Evolutionary conservation across 2,113 vertebrate genomes (phyloP), one percentile per base, ranked within the genome.

Genomic region (Macrotus californicus): DNA sequence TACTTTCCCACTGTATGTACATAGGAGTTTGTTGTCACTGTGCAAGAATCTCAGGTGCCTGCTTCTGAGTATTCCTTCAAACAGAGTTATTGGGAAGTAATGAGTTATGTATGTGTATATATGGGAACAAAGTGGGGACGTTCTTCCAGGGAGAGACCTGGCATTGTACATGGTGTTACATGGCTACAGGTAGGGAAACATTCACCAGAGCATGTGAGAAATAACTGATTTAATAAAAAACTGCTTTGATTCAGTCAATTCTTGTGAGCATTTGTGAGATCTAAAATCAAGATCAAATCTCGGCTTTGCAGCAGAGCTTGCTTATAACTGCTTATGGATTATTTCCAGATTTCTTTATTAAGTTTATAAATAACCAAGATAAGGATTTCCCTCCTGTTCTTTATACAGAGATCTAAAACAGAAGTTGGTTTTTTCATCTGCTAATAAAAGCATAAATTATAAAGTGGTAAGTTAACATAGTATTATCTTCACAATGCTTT

Each of bases 31-130:
- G 48, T 93, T 91, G 66, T 95, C 82, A 93, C 43, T 95, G 82
- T 97, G 88, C 82, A 77, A 91, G 90, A 96, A 94, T 97, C 82
- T 95, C 90, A 95, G 92, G 94, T 96, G 82, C 94, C 79, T 80
- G 61, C 80, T 89, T 93, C 82, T 87, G 94, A 96, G 43, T 94
- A 64, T 94, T 95, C 69, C 81, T 93, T 96, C 91, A 76, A 91
- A 91, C 36, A 94, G 48, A 96, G 39, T 69, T 94, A 75, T 52
- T 75, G 54, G 85, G 81, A 95, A 91, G 43, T 69, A 85, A 91
- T 61, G 76, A 87, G 12, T 64, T 31, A 4, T 19, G 64, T 75
- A 59, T 75, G 48, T 91, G 50, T 94, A 2, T 94, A 54, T 75
- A 39, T 75, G 69, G 39, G 84, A 81, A 94, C 36, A 76, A 94